Conservation (phyloP, 2,113 vertebrate genomes). For the Thomomys bottae region DNA sequence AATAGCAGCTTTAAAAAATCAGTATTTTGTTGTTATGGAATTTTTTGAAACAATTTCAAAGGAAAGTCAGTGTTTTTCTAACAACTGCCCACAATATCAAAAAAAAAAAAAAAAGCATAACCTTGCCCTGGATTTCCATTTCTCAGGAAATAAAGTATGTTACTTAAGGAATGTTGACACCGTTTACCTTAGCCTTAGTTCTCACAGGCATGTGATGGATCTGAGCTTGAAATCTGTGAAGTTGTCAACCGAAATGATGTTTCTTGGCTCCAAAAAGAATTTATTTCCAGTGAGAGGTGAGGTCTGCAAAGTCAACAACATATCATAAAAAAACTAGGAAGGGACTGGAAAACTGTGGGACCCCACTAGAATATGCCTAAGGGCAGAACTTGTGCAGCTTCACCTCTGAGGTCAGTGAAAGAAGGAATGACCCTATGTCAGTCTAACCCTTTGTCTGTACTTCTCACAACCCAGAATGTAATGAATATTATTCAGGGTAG, state of each 20-base stretch:
- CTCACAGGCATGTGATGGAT: neutral
- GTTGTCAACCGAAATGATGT: neutral
- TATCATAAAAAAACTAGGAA: neutral
- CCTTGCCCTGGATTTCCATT: neutral
- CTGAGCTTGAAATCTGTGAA: slow-evolving; percentile 39
- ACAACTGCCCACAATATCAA: neutral
- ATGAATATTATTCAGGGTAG: neutral
- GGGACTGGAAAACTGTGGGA: neutral
- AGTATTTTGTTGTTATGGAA: neutral
- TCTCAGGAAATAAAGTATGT: neutral
- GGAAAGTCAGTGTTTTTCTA: slow-evolving; percentile 6
- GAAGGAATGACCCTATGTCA: neutral
- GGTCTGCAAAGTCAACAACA: neutral
- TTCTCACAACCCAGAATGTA: slow-evolving; percentile 12
- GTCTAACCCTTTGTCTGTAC: neutral
- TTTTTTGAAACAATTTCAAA: neutral
- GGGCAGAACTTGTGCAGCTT: neutral
- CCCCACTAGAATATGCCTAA: neutral
- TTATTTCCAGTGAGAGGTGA: neutral
- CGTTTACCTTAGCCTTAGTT: neutral
- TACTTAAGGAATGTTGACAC: neutral
- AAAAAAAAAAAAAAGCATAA: neutral
- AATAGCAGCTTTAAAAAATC: slow-evolving; percentile 24
- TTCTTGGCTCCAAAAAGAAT: neutral
- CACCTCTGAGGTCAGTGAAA: neutral